phyloP scores from a whole-genome alignment of 2,797 vertebrate genomes.

The Ptychobarbus kaznakovi region DNA sequence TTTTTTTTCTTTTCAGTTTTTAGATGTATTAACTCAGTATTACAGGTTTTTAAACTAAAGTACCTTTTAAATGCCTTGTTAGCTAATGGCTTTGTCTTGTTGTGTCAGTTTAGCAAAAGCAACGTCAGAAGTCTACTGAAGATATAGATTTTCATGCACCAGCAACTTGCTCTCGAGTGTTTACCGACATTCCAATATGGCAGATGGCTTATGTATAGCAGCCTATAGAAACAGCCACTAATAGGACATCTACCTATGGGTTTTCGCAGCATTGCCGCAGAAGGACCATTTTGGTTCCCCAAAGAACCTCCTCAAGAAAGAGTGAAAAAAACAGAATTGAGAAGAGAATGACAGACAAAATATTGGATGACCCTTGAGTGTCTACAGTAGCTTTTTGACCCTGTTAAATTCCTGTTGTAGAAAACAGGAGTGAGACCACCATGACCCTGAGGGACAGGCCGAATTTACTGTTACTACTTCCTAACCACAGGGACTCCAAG shows the following conservation, averaged over 20 bases:
- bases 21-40: too few species aligned
- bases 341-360: slow-evolving; percentile 20
- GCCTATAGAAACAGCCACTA: neutral
- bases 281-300: neutral
- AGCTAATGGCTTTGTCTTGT: too few species aligned
- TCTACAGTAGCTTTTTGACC: slow-evolving; percentile 32
- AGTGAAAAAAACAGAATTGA: slow-evolving; percentile 19
- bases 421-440: slow-evolving; percentile 62
- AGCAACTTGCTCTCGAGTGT: too few species aligned
- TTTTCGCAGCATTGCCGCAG: neutral
- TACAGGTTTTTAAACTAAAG: too few species aligned
- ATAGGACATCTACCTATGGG: neutral
- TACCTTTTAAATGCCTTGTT: too few species aligned
- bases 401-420: slow-evolving; percentile 61
- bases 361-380: slow-evolving; percentile 13
- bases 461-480: slow-evolving; percentile 77
- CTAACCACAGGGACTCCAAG: slow-evolving; percentile 76
- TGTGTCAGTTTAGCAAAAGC: too few species aligned
- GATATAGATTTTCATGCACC: neutral
- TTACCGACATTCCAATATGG: neutral
- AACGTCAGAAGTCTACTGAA: too few species aligned
- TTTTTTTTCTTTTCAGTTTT: too few species aligned
- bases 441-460: slow-evolving; percentile 70
- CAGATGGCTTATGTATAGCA: neutral
- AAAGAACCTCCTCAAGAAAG: neutral